phyloP scores from a whole-genome alignment of 1,140 invertebrate genomes.

The Theocolax elegans region DNA sequence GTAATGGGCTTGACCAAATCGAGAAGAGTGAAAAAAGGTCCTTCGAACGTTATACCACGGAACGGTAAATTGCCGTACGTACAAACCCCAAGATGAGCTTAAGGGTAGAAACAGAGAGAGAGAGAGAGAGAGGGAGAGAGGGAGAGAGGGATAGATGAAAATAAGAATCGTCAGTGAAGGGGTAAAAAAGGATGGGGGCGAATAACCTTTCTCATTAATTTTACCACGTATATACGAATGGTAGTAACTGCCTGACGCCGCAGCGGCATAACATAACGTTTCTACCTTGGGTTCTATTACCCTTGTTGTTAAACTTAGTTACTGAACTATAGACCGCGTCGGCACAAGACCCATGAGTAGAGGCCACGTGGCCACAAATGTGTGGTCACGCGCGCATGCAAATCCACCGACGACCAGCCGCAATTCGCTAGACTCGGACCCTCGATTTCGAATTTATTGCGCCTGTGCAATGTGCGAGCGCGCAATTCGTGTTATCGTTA shows the following conservation, averaged over 20 bases:
- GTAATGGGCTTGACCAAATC: too few relatives aligned
- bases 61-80: too few relatives aligned
- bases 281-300: slow-evolving; percentile 60
- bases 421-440: background rate
- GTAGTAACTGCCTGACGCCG: slow-evolving; percentile 28
- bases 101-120: too few relatives aligned
- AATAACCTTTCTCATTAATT: slow-evolving; percentile 44
- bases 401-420: background rate
- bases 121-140: too few relatives aligned
- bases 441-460: slow-evolving; percentile 26
- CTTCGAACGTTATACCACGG: too few relatives aligned
- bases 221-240: slow-evolving; percentile 41
- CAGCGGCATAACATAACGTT: slow-evolving; percentile 47
- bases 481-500: background rate
- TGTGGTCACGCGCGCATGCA: slow-evolving; percentile 55
- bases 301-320: slow-evolving; percentile 67
- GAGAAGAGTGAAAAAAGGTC: too few relatives aligned
- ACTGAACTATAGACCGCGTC: slow-evolving; percentile 63
- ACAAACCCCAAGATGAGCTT: too few relatives aligned
- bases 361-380: slow-evolving; percentile 63
- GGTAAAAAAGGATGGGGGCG: background rate
- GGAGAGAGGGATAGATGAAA: too few relatives aligned
- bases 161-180: too few relatives aligned
- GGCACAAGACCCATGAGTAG: slow-evolving; percentile 54
- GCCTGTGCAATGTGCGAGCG: background rate